phyloP scores from a whole-genome alignment of 1,140 invertebrate genomes.

The Drosophila pseudoobscura region DNA sequence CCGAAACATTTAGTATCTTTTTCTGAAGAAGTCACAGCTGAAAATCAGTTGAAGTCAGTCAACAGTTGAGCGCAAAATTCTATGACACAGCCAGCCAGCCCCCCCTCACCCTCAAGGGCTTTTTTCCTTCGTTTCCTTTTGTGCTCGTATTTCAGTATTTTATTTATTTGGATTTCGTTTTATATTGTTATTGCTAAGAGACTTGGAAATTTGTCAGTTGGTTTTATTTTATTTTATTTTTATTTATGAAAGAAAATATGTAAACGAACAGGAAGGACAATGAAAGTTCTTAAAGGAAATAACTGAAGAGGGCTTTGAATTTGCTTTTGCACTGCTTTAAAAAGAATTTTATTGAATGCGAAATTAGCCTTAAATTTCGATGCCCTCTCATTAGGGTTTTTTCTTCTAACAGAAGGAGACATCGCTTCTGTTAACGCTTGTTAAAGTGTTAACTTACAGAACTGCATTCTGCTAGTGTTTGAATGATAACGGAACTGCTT shows the following conservation, averaged over 20 bases:
- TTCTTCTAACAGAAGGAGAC: too few relatives aligned
- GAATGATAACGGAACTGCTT: too few relatives aligned
- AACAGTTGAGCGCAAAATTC: conserved; percentile 27
- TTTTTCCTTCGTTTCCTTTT: conserved; percentile 1
- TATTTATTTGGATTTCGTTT: conserved; percentile 15
- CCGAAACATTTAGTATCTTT: conserved; percentile 66
- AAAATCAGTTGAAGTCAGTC: conserved; percentile 47
- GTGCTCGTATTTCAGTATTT: background rate
- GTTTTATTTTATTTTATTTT: conserved; percentile 1
- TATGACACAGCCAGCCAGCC: conserved; percentile 10
- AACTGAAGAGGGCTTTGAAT: too few relatives aligned
- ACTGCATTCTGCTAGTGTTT: too few relatives aligned
- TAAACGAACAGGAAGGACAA: background rate
- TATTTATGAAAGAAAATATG: background rate
- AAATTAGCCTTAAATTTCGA: too few relatives aligned
- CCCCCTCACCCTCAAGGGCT: background rate
- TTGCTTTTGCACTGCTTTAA: too few relatives aligned
- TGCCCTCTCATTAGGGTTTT: too few relatives aligned
- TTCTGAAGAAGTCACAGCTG: conserved; percentile 43
- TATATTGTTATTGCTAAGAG: conserved; percentile 33
- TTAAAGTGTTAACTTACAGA: too few relatives aligned
- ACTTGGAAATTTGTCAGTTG: conserved; percentile 8
- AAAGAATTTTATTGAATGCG: too few relatives aligned
- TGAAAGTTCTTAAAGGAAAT: too few relatives aligned
- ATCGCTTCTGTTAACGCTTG: too few relatives aligned